Conservation (phyloP, 2,797 vertebrate genomes). For the Fringilla coelebs region DNA sequence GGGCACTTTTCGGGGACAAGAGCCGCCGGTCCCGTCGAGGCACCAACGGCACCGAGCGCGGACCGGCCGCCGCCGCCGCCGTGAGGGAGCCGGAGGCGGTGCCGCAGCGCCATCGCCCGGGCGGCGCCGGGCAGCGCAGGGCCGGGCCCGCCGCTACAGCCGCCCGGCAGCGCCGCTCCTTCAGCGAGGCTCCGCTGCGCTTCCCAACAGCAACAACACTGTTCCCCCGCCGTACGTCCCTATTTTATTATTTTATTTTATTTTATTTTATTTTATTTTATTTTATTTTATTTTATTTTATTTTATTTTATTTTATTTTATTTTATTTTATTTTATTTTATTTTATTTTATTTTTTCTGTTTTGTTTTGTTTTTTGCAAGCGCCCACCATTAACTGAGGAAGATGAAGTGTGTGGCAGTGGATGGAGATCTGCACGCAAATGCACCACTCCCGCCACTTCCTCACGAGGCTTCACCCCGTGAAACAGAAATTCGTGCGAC, state of each 20-base stretch:
- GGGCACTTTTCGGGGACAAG: not conserved
- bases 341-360: too few species aligned
- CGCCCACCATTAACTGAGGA: not conserved
- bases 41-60: not conserved
- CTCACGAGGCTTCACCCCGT: accelerated
- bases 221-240: accelerated
- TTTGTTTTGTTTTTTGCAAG: not conserved
- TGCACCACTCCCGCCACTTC: accelerated
- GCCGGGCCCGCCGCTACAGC: not conserved
- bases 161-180: not conserved
- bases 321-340: accelerated
- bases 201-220: accelerated
- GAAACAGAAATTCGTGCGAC: not conserved
- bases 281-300: too few species aligned
- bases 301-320: not conserved
- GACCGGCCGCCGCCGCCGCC: not conserved
- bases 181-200: accelerated
- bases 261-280: accelerated
- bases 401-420: not conserved
- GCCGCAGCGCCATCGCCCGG: not conserved
- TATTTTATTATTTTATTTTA: accelerated
- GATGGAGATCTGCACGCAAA: not conserved
- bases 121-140: not conserved
- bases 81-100: not conserved
- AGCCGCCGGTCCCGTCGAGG: not conserved